A percentile compares a stretch with the other conserved stretches of the same genome.
These are phyloP conservation scores for Hoplias malabaricus DNA, from an alignment of 2,113 vertebrate species.

Conservation along the genomic window DNA sequence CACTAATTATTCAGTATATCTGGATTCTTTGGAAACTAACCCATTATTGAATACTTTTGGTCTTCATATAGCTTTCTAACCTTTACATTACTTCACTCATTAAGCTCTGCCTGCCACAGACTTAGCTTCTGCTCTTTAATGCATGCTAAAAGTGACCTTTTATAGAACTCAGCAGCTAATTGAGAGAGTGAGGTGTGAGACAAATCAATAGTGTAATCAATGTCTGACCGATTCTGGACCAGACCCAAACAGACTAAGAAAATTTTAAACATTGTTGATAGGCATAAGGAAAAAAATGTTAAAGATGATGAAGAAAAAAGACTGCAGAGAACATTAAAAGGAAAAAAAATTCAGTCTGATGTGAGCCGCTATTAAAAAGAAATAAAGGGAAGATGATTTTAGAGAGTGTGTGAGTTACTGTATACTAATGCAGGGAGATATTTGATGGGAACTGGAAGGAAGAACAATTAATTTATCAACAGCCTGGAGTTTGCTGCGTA, in stretches of 20 bases:
- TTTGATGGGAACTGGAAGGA: constrained; percentile 20
- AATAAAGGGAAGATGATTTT: not conserved
- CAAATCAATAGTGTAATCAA: constrained; percentile 17
- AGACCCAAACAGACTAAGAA: not conserved
- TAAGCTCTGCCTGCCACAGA: not conserved
- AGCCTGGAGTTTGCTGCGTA: constrained; percentile 9
- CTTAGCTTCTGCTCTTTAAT: constrained; percentile 4
- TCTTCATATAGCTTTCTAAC: not conserved
- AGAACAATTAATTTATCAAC: constrained; percentile 29
- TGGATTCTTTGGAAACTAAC: not conserved
- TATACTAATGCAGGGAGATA: not conserved
- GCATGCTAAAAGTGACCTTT: constrained; percentile 18
- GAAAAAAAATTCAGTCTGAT: not conserved
- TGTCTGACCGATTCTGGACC: constrained; percentile 1
- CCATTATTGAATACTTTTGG: not conserved
- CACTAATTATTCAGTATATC: not conserved
- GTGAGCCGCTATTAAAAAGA: not conserved
- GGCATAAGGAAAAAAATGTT: no score
- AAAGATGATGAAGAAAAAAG: no score
- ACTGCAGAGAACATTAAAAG: not conserved
- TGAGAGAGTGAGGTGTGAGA: constrained; percentile 6
- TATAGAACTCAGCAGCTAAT: constrained; percentile 19
- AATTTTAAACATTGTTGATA: not conserved
- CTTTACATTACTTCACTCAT: not conserved
- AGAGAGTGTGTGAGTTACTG: not conserved